A percentile compares a stretch with the other conserved stretches of the same genome.
Conservation (phyloP, 2,797 vertebrate genomes). For the Syndactyla subalaris region DNA sequence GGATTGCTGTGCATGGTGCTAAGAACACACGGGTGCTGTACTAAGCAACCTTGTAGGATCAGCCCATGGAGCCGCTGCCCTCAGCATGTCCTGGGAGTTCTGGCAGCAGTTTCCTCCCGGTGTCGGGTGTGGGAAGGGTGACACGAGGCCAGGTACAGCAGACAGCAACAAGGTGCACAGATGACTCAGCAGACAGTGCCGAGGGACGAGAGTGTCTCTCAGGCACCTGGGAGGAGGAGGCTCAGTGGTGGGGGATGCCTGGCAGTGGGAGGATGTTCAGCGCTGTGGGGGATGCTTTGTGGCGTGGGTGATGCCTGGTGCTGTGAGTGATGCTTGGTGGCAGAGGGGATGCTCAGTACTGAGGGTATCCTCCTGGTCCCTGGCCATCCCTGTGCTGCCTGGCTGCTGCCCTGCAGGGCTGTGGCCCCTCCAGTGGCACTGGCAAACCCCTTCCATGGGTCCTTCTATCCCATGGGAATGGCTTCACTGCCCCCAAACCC, state of each 20-base stretch:
- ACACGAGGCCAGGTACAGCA: background rate
- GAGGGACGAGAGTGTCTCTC: background rate
- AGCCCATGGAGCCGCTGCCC: background rate
- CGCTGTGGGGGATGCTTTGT: background rate
- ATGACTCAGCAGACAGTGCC: background rate
- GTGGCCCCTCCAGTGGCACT: no score
- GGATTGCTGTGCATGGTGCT: background rate
- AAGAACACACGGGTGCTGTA: background rate
- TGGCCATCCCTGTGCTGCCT: background rate
- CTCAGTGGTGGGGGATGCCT: background rate
- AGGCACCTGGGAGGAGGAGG: background rate
- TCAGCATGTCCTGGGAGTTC: background rate
- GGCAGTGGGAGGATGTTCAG: background rate
- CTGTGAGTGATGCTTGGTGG: background rate
- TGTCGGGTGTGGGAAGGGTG: background rate
- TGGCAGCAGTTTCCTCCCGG: rapidly evolving
- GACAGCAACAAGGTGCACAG: background rate
- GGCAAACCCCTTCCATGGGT: rapidly evolving
- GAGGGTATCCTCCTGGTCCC: background rate
- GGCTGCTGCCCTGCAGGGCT: background rate
- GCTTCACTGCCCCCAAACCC: background rate
- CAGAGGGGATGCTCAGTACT: background rate
- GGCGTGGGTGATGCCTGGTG: background rate
- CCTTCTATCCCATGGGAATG: no score
- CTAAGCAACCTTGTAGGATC: background rate